Evolutionary conservation across 2,797 vertebrate genomes (phyloP), one percentile per base, ranked within the genome.

Genomic region (Melanogrammus aeglefinus): DNA sequence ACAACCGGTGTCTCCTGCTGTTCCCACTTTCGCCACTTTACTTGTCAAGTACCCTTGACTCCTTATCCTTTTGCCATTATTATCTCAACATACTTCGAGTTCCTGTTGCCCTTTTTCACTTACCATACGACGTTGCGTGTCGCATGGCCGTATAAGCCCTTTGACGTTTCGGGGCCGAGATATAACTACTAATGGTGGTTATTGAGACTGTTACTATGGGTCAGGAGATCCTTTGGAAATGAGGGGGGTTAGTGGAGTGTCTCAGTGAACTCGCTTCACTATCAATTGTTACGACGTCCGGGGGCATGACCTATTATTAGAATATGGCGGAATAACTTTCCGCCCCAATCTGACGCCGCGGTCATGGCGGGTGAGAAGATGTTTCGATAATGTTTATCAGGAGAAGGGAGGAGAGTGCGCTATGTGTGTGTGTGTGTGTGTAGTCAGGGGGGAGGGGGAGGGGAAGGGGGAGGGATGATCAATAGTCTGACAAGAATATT

Each of bases 31-130:
- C 93, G 96, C 95, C 95, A 95, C n/a, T n/a, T 97, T 96, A 96
- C 97, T 99, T 99, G 97, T 99, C 98, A 99, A 97, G 96, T 96
- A 96, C 96, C 96, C 95, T 96, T 96, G 96, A 96, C 96, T 97
- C 95, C 94, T 96, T 94, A n/a, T 92, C 91, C 93, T 96, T 96
- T 97, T 97, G 97, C 97, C 97, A 97, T 99, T 95, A n/a, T 98
- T 98, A 98, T 97, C 96, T 96, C 96, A 97, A 96, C 96, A 97
- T 97, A 98, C 98, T 98, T 97, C 96, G 91, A 95, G 96, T 96
- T 96, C 95, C 96, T 96, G n/a, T 96, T 99, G 97, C 97, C 98
- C 98, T 99, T 99, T 99, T 99, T 98, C 97, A 98, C 95, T 96
- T 92, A n/a, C 93, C 92, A 92, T 95, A 89, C 82, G 95, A 97